These are phyloP conservation scores for Macrophya annulata DNA, from an alignment of 2,888 invertebrate genomes.

Conservation along the genomic window DNA sequence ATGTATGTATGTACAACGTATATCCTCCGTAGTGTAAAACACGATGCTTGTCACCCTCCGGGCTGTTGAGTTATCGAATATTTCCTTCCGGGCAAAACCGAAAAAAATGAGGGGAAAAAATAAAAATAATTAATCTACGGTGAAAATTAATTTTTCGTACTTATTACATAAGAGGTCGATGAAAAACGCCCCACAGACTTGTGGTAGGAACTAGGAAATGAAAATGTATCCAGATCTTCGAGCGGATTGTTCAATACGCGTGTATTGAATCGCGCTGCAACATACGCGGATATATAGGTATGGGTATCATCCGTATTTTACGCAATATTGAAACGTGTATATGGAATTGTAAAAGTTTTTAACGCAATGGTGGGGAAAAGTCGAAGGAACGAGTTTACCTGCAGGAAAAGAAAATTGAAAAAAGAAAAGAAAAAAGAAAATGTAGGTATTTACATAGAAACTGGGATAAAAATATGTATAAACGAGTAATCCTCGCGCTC, in stretches of 20 bases:
- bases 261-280: not conserved
- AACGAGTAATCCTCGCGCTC: not conserved
- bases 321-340: not conserved
- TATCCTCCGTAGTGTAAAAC: not conserved
- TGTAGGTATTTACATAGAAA: not conserved
- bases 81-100: not conserved
- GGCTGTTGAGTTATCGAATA: not conserved
- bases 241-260: not conserved
- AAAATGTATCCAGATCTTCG: not conserved
- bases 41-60: not conserved
- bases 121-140: too few relatives aligned
- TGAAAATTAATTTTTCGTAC: not conserved
- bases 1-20: too few relatives aligned
- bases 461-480: not conserved
- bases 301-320: not conserved
- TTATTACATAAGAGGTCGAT: not conserved
- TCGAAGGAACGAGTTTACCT: not conserved
- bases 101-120: not conserved
- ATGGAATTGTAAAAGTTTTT: constrained; percentile 7
- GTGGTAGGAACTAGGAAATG: not conserved
- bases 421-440: not conserved
- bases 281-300: not conserved
- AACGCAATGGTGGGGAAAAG: not conserved
- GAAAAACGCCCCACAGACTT: not conserved
- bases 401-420: not conserved